Conservation (phyloP, 2,113 vertebrate species). For the Boleophthalmus pectinirostris region DNA sequence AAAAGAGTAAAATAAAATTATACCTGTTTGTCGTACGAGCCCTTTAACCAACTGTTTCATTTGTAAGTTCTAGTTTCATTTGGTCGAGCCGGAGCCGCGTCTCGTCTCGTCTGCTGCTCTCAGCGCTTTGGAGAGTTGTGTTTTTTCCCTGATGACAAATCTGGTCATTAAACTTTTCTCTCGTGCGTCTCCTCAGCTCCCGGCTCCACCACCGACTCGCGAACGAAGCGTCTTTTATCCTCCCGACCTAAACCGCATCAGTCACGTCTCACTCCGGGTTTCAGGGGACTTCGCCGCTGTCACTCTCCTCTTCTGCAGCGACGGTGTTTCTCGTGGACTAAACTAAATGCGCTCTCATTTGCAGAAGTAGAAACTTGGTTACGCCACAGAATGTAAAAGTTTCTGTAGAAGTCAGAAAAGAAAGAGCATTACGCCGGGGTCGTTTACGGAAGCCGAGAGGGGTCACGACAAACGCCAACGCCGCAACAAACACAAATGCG, state of each 20-base stretch:
- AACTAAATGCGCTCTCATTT: conserved; percentile 35
- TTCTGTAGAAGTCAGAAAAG: no score
- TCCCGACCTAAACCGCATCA: conserved; percentile 31
- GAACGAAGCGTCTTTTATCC: conserved; percentile 9
- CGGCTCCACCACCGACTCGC: not conserved
- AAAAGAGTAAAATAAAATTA: no score
- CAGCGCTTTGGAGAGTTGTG: conserved; percentile 53
- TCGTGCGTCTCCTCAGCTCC: conserved; percentile 34
- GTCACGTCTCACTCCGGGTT: conserved; percentile 22
- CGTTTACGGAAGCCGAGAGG: no score
- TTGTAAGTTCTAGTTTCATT: no score
- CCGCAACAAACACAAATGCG: no score
- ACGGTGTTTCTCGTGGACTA: conserved; percentile 12
- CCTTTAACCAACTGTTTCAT: no score
- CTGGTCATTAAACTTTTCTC: conserved; percentile 44
- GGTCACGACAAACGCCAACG: no score
- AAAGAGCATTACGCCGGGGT: no score
- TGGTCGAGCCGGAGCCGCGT: not conserved
- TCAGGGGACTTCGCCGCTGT: conserved; percentile 25
- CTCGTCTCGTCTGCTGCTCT: conserved; percentile 46
- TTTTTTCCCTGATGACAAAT: conserved; percentile 53
- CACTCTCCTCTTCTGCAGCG: conserved; percentile 5
- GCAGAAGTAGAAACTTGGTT: conserved; percentile 5
- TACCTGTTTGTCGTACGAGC: no score
- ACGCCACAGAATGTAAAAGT: not conserved